Base-by-base conservation (phyloP, 2,888 invertebrate species). In the Pollenia angustigena region DNA sequence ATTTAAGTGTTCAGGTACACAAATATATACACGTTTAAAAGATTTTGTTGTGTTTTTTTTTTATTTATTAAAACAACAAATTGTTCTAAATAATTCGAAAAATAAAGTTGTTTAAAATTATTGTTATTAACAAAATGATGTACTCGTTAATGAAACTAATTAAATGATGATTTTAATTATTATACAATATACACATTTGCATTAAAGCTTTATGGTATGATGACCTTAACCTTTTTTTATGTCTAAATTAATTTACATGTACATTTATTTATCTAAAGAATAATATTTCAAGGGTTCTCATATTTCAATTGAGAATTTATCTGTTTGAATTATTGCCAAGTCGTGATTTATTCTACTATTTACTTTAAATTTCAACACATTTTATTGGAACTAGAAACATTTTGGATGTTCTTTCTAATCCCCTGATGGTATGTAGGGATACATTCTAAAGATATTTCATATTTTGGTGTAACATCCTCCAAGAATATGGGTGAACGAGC, bases 181-280 rank as follows among this genome's bases (percentile, higher is more conserved):
- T 58, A 14, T 12, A 23, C 8, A 50, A 58, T 81, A 56, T 18
- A 18, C 11, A 40, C 23, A 66, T 12, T 16, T 8, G n/a, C 1
- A 14, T 64, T 76, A n/a, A 66, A 66, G 9, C 46, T 66, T 32
- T 46, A 23, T 40, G 16, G 62, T 54, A 12, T 62, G 23, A 52
- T 81, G 80, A 64, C 80, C 79, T 72, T 81, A 62, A 56, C 60
- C 71, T 80, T 42, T 79, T 69, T 79, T 60, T 18, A 79, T 44
- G 56, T 58, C 23, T 75, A n/a, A 58, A 60, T 32, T 62, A 42
- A 69, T 18, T 54, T n/a, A 42, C 16, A 23, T 16, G 12, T n/a
- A n/a, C 8, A 32, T 32, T 32, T 32, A 32, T 32, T 32, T 32
- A 32, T 32, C 32, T 32, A 32, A 32, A 32, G 6, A 32, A 32